Conservation (phyloP, 2,888 invertebrate genomes). For the Limnephilus marmoratus region DNA sequence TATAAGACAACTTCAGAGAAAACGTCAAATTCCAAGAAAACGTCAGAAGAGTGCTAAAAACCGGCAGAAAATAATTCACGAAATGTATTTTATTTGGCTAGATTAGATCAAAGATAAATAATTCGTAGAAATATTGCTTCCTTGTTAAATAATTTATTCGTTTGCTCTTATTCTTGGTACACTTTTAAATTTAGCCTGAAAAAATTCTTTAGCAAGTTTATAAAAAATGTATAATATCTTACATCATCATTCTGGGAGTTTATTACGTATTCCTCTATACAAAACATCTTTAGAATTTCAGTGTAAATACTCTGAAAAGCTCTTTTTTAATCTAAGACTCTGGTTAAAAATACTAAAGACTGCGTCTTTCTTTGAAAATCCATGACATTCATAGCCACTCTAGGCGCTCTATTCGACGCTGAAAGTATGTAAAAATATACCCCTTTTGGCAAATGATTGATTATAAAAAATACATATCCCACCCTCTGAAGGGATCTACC, state of each 20-base stretch:
- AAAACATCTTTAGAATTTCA: slow-evolving; percentile 19
- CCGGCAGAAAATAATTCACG: neutral
- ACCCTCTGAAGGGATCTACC: neutral
- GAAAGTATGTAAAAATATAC: slow-evolving; percentile 52
- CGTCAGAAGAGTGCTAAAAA: neutral
- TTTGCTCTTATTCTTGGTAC: neutral
- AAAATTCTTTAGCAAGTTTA: neutral
- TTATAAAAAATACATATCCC: slow-evolving; percentile 52
- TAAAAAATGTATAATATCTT: neutral
- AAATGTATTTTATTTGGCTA: neutral
- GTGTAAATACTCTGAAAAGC: slow-evolving; percentile 21
- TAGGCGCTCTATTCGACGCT: slow-evolving; percentile 9
- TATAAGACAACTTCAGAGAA: neutral
- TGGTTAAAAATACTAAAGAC: slow-evolving; percentile 23
- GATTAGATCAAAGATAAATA: neutral
- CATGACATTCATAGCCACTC: slow-evolving; percentile 36
- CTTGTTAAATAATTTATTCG: neutral
- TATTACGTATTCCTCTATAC: neutral
- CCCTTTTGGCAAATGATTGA: slow-evolving; percentile 51
- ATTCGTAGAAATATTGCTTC: neutral
- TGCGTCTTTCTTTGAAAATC: slow-evolving; percentile 27
- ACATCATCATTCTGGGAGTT: neutral
- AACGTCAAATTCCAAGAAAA: neutral
- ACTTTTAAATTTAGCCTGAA: neutral
- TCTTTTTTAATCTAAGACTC: slow-evolving; percentile 40